These are phyloP conservation scores for Synanthedon formicaeformis DNA, from an alignment of 2,888 invertebrate species.

Conservation along the genomic window DNA sequence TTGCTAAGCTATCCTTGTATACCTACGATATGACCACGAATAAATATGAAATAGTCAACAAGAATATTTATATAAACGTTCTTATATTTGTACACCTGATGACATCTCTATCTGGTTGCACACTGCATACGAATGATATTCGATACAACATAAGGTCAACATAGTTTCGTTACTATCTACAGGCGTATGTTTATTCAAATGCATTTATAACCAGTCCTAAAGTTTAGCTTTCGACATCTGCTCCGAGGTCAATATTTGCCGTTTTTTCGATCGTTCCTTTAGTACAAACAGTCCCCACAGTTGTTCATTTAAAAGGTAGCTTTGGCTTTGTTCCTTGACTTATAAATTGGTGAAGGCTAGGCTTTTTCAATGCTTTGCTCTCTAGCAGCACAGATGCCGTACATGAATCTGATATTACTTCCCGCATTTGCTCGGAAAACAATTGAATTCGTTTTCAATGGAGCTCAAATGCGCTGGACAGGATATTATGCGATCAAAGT, in stretches of 20 bases:
- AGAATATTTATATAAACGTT: background rate
- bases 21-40: background rate
- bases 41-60: constrained; percentile 1
- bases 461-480: constrained; percentile 39
- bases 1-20: background rate
- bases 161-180: constrained; percentile 55
- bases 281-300: constrained; percentile 26
- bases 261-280: constrained; percentile 47
- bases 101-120: constrained; percentile 48
- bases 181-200: constrained; percentile 64
- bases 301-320: constrained; percentile 15
- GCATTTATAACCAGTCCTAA: constrained; percentile 52
- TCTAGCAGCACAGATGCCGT: constrained; percentile 11
- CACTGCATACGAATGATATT: constrained; percentile 30
- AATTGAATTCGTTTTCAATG: constrained; percentile 35
- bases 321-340: constrained; percentile 2
- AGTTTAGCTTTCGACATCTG: constrained; percentile 65
- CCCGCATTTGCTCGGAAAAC: constrained; percentile 30
- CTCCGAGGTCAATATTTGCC: constrained; percentile 66
- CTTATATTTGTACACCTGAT: constrained; percentile 50
- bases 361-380: background rate
- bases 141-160: constrained; percentile 59
- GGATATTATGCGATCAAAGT: constrained; percentile 62
- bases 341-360: constrained; percentile 1
- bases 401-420: constrained; percentile 10